phyloP scores from a whole-genome alignment of 2,888 invertebrate species.

The Lepidocyrtoides sp. region DNA sequence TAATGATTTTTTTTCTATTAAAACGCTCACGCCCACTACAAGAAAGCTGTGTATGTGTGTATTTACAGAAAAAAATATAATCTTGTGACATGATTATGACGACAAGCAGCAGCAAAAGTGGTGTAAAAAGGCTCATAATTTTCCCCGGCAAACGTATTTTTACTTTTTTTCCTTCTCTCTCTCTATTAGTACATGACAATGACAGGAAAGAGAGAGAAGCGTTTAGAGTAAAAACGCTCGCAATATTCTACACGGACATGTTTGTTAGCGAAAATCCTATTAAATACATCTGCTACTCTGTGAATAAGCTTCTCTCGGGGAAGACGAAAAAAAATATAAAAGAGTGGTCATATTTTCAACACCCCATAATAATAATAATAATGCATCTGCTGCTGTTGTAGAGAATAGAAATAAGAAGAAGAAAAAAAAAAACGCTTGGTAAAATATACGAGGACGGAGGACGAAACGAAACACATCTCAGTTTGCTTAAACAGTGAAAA shows the following conservation, averaged over 20 bases:
- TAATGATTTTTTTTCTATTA: conserved; percentile 17
- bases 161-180: neutral
- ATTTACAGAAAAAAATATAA: neutral
- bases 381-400: conserved; percentile 43
- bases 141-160: conserved; percentile 25
- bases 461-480: neutral
- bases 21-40: neutral
- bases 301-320: conserved; percentile 12
- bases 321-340: conserved; percentile 1
- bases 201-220: conserved; percentile 56
- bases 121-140: conserved; percentile 67
- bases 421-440: neutral
- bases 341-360: conserved; percentile 75
- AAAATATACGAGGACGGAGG: conserved; percentile 21
- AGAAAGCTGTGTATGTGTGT: neutral
- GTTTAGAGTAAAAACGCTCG: neutral
- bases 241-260: conserved; percentile 12
- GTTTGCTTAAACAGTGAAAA: conserved; percentile 1
- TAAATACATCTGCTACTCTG: conserved; percentile 70
- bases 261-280: conserved; percentile 65
- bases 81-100: conserved; percentile 66
- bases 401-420: neutral
- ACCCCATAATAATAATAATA: conserved; percentile 76
- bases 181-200: conserved; percentile 50
- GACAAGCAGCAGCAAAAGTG: conserved; percentile 50